phyloP scores from a whole-genome alignment of 2,797 vertebrate genomes.

The Platyrinchus mystaceus region DNA sequence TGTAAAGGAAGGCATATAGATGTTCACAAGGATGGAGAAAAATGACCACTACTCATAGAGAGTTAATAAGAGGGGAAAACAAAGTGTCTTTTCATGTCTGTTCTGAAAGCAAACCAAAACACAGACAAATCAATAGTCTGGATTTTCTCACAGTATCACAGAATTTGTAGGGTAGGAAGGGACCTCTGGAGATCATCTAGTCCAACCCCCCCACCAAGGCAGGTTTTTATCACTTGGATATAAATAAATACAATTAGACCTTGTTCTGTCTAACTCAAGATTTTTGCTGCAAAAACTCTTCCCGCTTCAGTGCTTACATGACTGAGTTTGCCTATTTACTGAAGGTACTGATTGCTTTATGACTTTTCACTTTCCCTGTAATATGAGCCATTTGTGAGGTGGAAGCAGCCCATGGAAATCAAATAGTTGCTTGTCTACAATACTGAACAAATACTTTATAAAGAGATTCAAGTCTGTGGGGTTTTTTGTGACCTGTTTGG shows the following conservation, averaged over 20 bases:
- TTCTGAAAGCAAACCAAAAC: background rate
- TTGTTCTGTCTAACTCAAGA: background rate
- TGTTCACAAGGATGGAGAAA: background rate
- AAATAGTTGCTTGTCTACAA: background rate
- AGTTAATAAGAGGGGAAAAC: background rate
- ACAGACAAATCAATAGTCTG: background rate
- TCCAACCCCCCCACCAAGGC: background rate
- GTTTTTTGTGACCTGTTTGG: background rate
- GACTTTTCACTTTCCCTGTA: background rate
- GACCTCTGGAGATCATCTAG: background rate
- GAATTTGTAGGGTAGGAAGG: background rate
- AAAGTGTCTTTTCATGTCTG: background rate
- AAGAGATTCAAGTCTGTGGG: background rate
- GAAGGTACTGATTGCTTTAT: background rate
- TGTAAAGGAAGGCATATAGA: background rate
- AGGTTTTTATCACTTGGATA: background rate
- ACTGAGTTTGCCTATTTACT: background rate
- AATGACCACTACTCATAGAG: background rate
- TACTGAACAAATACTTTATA: background rate
- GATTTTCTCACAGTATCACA: background rate
- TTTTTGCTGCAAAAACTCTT: background rate
- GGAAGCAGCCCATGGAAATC: background rate
- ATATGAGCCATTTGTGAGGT: background rate
- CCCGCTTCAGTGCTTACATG: background rate
- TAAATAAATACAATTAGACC: background rate